Evolutionary conservation across 2,797 vertebrate genomes (phyloP).

Genomic region (Girardinus metallicus): DNA sequence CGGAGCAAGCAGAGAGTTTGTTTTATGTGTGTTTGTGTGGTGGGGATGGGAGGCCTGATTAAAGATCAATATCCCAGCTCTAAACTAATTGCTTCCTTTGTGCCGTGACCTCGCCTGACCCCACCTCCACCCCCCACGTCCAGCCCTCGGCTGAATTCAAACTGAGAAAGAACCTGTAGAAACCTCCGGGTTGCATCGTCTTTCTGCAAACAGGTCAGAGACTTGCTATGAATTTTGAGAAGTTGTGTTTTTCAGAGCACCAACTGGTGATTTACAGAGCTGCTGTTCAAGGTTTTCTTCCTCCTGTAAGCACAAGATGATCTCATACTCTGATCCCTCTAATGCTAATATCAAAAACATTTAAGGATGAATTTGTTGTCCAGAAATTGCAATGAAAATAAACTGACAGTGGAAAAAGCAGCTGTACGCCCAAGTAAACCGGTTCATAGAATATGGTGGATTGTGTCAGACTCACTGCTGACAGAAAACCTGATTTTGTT

Average conservation of each 20-base stretch:
- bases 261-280: not conserved
- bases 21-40: constrained; percentile 17
- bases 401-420: not conserved
- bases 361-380: not conserved
- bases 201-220: not conserved
- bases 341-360: not conserved
- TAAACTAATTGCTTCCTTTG: constrained; percentile 45
- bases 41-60: constrained; percentile 6
- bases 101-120: constrained; percentile 31
- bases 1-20: not conserved
- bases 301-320: not conserved
- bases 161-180: constrained; percentile 2
- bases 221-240: not conserved
- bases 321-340: not conserved
- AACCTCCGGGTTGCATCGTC: constrained; percentile 8
- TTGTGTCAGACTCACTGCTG: not conserved
- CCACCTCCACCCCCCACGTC: constrained; percentile 6
- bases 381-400: not conserved
- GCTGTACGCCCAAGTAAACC: not conserved
- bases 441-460: not conserved
- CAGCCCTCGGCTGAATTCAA: constrained; percentile 11
- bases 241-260: not conserved
- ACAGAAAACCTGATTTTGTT: not conserved
- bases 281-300: not conserved
- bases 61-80: constrained; percentile 40